Evolutionary conservation across 2,888 invertebrate genomes (phyloP).

Genomic region (Pseudococcus longispinus): DNA sequence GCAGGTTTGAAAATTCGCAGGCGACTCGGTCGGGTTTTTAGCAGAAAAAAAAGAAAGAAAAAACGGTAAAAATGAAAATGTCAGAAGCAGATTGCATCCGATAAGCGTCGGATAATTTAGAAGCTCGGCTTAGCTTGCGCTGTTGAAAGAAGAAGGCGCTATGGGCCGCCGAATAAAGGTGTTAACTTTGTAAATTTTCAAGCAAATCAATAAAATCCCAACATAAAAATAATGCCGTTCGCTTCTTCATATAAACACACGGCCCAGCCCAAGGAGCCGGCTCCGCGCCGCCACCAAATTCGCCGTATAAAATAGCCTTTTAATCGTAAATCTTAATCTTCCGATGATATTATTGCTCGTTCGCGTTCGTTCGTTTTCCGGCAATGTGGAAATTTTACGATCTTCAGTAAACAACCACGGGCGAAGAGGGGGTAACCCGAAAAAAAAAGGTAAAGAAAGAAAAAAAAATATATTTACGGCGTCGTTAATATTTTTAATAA

Average conservation of each 20-base stretch:
- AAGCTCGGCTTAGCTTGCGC: neutral
- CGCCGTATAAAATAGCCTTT: neutral
- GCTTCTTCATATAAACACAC: neutral
- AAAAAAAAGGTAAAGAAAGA: neutral
- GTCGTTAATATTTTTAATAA: slow-evolving; percentile 45
- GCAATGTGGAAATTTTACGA: slow-evolving; percentile 39
- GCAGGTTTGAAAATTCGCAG: neutral
- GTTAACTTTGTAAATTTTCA: slow-evolving; percentile 41
- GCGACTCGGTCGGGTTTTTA: neutral
- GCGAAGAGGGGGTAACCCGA: neutral
- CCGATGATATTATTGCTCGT: slow-evolving; percentile 25
- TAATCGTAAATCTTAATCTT: slow-evolving; percentile 44
- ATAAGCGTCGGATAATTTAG: slow-evolving; percentile 43
- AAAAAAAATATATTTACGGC: slow-evolving; percentile 32
- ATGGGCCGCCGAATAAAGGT: neutral
- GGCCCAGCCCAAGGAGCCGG: neutral
- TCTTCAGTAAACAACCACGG: slow-evolving; percentile 2
- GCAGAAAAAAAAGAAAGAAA: neutral
- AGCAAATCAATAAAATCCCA: slow-evolving; percentile 14
- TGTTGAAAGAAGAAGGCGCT: neutral
- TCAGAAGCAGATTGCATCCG: slow-evolving; percentile 44
- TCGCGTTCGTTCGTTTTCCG: neutral
- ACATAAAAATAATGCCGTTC: neutral
- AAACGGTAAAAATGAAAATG: slow-evolving; percentile 40
- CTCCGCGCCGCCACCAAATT: neutral